These are phyloP conservation scores for Orchesella flavescens DNA, from an alignment of 2,888 invertebrate genomes.

Conservation along the genomic window DNA sequence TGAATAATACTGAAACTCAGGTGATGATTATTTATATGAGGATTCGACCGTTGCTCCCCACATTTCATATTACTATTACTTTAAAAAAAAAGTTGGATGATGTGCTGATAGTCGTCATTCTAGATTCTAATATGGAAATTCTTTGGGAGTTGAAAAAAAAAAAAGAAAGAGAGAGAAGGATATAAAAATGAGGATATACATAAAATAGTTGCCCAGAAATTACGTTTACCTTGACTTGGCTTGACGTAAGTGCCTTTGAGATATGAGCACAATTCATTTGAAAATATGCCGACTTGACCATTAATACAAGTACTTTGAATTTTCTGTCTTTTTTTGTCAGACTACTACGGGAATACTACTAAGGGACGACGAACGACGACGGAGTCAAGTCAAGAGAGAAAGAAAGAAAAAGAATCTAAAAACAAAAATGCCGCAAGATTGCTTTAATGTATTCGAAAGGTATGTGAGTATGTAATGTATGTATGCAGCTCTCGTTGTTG, in stretches of 20 bases:
- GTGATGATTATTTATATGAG: conserved; percentile 57
- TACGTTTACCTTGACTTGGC: conserved; percentile 7
- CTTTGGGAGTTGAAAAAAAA: too few species aligned
- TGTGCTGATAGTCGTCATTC: conserved; percentile 25
- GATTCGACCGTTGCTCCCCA: neutral
- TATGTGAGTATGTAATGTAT: neutral
- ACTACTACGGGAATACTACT: conserved; percentile 30
- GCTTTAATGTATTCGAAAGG: conserved; percentile 8
- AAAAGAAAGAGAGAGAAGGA: too few species aligned
- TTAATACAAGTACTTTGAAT: conserved; percentile 39
- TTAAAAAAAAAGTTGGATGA: neutral
- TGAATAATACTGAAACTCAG: too few species aligned
- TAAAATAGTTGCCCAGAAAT: conserved; percentile 12
- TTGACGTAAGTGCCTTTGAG: neutral
- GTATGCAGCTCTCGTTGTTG: conserved; percentile 59
- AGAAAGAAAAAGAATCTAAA: conserved; percentile 42
- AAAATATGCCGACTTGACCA: conserved; percentile 57
- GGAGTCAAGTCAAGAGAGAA: conserved; percentile 1
- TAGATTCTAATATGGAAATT: conserved; percentile 29
- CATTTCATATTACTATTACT: conserved; percentile 9
- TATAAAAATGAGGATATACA: conserved; percentile 23
- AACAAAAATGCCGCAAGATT: conserved; percentile 58
- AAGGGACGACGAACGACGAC: conserved; percentile 30
- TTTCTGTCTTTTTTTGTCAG: conserved; percentile 48
- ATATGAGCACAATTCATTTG: conserved; percentile 26